phyloP scores from a whole-genome alignment of 1,140 invertebrate genomes.

The Cyrtorhinus lividipennis region DNA sequence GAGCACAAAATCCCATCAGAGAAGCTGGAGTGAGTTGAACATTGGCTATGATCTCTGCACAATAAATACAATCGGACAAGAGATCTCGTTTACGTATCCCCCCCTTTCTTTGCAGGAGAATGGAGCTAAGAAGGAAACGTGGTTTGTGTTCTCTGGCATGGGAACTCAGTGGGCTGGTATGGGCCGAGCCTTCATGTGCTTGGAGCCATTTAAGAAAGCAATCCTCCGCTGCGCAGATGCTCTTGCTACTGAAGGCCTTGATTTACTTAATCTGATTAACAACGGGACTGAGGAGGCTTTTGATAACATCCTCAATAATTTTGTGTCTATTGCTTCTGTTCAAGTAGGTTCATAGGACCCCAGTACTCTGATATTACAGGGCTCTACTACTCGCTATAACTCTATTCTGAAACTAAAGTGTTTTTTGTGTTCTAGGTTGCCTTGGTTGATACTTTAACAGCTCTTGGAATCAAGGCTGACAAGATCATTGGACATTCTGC shows the following conservation, averaged over 20 bases:
- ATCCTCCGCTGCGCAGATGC: slow-evolving; percentile 60
- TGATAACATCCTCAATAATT: slow-evolving; percentile 72
- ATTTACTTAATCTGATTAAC: slow-evolving; percentile 66
- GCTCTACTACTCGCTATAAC: not conserved
- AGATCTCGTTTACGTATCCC: too few relatives aligned
- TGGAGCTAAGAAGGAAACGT: slow-evolving; percentile 58
- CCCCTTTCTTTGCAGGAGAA: not conserved
- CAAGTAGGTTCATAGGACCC: too few relatives aligned
- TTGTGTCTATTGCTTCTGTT: slow-evolving; percentile 85
- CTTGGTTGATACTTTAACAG: slow-evolving; percentile 67
- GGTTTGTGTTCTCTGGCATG: slow-evolving; percentile 94
- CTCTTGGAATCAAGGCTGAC: slow-evolving; percentile 67
- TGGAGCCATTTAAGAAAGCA: slow-evolving; percentile 64
- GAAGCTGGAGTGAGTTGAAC: slow-evolving; percentile 27
- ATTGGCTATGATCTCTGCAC: not conserved
- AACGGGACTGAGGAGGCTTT: slow-evolving; percentile 58
- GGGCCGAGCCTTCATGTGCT: slow-evolving; percentile 64
- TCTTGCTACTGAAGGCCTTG: slow-evolving; percentile 58
- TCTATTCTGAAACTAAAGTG: slow-evolving; percentile 11
- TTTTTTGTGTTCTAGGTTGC: slow-evolving; percentile 44
- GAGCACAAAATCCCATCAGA: slow-evolving; percentile 24
- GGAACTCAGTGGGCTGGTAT: slow-evolving; percentile 93
- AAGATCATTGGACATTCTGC: slow-evolving; percentile 94
- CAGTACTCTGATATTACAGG: not conserved
- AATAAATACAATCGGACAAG: not conserved